Base-by-base conservation (phyloP, 1,140 invertebrate genomes). In the Odontomachus brunneus region DNA sequence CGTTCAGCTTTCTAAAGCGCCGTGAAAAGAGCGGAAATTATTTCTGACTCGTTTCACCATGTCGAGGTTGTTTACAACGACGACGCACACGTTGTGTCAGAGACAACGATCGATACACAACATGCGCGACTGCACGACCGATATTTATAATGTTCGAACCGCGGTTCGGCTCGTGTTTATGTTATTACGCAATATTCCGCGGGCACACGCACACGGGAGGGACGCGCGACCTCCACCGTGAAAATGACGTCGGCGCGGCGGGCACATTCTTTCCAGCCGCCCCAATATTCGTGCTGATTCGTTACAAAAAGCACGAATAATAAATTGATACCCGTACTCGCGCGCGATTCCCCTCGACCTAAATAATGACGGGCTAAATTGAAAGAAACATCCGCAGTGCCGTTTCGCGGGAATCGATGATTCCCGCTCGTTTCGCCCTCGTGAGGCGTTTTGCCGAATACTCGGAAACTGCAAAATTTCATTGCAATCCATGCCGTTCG, bases 31-130 rank as follows among this genome's bases (percentile, higher is more conserved):
- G 38, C 66, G 65, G 75, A 80, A 80, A 80, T 80, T 80, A 80
- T 80, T 71, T 80, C 75, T 80, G 75, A 80, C 75, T 80, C 51
- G 65, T 80, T 71, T 71, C 65, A 80, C 65, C 44, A 51, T 24
- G 24, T 15, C 22, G 63, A 44, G 75, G 51, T 80, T 80, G 75
- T 80, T 80, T 80, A 80, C 75, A 80, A 80, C 75, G 75, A 80
- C 75, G 75, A 80, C 65, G 65, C 75, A 80, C 65, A 80, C 65
- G 75, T 80, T 80, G 75, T 71, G 63, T 80, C 75, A 80, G 75
- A 80, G 65, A 71, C 65, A 71, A 59, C 75, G 75, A 80, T 80
- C 75, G 65, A 80, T 80, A 65, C 51, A 51, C 33, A 51, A 44
- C 59, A 24, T n/a, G 26, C 63, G 65, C 26, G 9, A 7, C 38